phyloP scores from a whole-genome alignment of 2,113 vertebrate species.

The Agelaius tricolor region DNA sequence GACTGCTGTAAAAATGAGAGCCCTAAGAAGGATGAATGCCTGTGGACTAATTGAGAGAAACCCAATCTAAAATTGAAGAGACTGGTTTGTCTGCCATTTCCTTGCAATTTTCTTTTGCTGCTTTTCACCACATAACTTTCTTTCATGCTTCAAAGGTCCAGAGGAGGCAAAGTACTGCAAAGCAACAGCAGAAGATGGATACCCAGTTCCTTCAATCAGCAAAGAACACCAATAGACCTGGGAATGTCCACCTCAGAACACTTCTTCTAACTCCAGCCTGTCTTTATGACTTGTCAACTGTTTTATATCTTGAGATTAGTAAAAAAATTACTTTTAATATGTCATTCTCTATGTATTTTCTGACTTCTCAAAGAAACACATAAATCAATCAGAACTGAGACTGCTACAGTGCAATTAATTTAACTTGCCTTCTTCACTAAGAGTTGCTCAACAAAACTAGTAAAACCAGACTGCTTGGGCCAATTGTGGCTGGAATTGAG shows the following conservation, averaged over 20 bases:
- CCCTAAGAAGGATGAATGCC: neutral
- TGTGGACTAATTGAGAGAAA: neutral
- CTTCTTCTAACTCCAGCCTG: neutral
- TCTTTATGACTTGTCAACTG: neutral
- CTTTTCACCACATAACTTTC: neutral
- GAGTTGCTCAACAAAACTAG: neutral
- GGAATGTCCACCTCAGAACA: neutral
- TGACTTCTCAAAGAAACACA: neutral
- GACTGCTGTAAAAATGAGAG: neutral
- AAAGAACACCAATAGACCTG: neutral
- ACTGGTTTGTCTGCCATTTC: neutral
- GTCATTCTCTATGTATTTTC: neutral
- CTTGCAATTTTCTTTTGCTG: neutral
- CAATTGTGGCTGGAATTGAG: neutral
- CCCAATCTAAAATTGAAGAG: neutral
- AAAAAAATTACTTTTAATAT: neutral
- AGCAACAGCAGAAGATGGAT: neutral
- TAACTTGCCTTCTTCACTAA: neutral
- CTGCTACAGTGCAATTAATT: neutral
- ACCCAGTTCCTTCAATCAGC: neutral
- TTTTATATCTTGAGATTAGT: neutral
- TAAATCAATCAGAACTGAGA: neutral
- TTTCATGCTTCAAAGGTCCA: neutral
- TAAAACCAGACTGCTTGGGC: neutral
- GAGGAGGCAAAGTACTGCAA: neutral